Percentiles rank a stretch among this genome's conserved stretches.
Conservation (phyloP, 1,140 invertebrate species). For the Drosophila parvula region DNA sequence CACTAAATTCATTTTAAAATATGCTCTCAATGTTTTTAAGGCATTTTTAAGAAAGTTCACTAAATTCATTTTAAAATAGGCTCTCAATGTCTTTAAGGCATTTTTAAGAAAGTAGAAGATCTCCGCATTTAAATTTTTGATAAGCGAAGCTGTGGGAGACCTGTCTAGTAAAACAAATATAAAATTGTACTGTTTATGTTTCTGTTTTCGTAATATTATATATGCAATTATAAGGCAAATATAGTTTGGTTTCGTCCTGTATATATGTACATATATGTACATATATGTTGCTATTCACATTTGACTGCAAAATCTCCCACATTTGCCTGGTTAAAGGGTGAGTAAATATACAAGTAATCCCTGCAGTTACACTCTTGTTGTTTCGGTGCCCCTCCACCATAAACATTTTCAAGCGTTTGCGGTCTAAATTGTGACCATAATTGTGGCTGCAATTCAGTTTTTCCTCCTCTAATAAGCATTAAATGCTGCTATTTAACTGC, state of each 20-base stretch:
- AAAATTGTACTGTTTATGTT: no score
- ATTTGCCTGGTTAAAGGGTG: background rate
- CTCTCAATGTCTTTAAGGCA: no score
- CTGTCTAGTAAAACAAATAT: no score
- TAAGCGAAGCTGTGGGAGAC: no score
- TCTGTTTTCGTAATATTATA: no score
- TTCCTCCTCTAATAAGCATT: slow-evolving; percentile 17
- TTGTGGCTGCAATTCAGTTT: slow-evolving; percentile 27
- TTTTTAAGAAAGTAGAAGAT: no score
- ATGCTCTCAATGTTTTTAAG: no score
- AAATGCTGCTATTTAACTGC: slow-evolving; percentile 19
- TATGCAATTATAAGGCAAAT: no score
- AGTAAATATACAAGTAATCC: slow-evolving; percentile 17
- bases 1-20: no score
- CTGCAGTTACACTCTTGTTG: slow-evolving; percentile 32
- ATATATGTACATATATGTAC: background rate
- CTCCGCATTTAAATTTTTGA: no score
- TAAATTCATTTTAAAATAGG: no score
- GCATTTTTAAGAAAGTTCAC: no score
- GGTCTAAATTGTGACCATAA: slow-evolving; percentile 30
- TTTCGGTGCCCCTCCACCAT: background rate
- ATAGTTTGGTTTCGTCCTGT: background rate
- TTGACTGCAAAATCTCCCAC: background rate
- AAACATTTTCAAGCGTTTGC: slow-evolving; percentile 3
- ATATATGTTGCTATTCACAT: background rate